phyloP scores from a whole-genome alignment of 2,113 vertebrate genomes.

The Sylvia atricapilla region DNA sequence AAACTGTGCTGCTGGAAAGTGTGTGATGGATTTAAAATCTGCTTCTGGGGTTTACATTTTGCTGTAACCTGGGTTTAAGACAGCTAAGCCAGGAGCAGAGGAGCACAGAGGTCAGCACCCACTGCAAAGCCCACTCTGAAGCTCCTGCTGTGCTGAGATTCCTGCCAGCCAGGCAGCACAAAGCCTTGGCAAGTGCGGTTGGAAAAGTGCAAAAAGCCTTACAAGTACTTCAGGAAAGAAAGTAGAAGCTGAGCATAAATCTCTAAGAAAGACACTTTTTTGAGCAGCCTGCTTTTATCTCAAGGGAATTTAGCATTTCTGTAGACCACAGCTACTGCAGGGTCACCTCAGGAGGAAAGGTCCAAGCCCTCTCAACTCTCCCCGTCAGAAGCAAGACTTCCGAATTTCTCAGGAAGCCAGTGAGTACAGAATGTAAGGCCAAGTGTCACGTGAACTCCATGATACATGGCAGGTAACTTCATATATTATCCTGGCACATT shows the following conservation, averaged over 20 bases:
- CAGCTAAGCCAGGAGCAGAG: background rate
- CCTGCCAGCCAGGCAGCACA: background rate
- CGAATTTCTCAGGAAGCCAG: background rate
- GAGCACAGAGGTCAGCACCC: background rate
- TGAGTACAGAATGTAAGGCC: background rate
- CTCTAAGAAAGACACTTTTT: background rate
- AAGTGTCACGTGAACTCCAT: background rate
- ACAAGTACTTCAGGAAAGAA: background rate
- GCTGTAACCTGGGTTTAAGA: background rate
- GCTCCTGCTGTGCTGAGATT: background rate
- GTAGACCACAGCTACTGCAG: background rate
- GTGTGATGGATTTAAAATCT: background rate
- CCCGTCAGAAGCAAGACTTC: background rate
- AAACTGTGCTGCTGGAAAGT: background rate
- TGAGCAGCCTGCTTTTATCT: conserved; percentile 8
- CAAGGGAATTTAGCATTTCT: conserved; percentile 23
- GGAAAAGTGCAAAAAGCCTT: background rate
- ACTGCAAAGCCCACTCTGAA: background rate
- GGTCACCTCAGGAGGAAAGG: conserved; percentile 13
- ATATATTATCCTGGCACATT: background rate
- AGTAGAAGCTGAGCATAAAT: background rate
- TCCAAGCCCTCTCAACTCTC: background rate
- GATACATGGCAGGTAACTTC: background rate
- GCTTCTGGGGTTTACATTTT: background rate
- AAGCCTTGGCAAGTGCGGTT: background rate